Evolutionary conservation across 2,888 invertebrate genomes (phyloP).

Genomic region (Melinopterus prodromus): DNA sequence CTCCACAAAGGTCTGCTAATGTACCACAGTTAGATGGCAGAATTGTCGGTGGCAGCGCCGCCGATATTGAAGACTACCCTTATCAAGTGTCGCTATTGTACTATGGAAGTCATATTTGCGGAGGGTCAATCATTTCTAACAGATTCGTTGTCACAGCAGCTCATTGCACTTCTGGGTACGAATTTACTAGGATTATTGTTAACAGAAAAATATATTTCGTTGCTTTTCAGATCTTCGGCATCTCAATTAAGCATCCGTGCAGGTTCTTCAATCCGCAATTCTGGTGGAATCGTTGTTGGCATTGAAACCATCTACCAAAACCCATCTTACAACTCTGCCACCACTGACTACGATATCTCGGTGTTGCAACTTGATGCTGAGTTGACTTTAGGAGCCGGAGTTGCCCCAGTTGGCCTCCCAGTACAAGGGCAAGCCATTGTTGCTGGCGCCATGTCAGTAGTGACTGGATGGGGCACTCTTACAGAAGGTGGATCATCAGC

Average conservation of each 20-base stretch:
- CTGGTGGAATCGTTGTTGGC: slow-evolving; percentile 31
- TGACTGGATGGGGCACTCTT: slow-evolving; percentile 37
- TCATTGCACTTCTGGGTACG: slow-evolving; percentile 37
- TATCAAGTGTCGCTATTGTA: slow-evolving; percentile 34
- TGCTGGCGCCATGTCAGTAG: slow-evolving; percentile 24
- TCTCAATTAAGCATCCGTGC: slow-evolving; percentile 35
- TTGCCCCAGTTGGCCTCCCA: slow-evolving; percentile 30
- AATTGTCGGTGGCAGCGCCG: slow-evolving; percentile 35
- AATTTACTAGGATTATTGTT: not conserved
- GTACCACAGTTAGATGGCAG: slow-evolving; percentile 33
- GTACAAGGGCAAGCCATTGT: slow-evolving; percentile 15
- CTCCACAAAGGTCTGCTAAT: slow-evolving; percentile 6
- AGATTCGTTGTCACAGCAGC: slow-evolving; percentile 35
- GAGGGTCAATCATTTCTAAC: slow-evolving; percentile 33
- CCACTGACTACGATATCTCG: slow-evolving; percentile 38
- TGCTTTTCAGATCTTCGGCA: slow-evolving; percentile 25
- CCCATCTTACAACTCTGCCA: slow-evolving; percentile 31
- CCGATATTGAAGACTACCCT: slow-evolving; percentile 30
- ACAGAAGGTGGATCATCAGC: slow-evolving; percentile 35
- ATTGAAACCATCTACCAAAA: slow-evolving; percentile 34
- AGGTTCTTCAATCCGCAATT: slow-evolving; percentile 34
- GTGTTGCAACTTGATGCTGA: slow-evolving; percentile 31
- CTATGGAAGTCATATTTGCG: slow-evolving; percentile 36
- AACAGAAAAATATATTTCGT: not conserved
- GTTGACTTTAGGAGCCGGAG: slow-evolving; percentile 19